Conservation (phyloP, 2,113 vertebrate species). For the Galemys pyrenaicus region DNA sequence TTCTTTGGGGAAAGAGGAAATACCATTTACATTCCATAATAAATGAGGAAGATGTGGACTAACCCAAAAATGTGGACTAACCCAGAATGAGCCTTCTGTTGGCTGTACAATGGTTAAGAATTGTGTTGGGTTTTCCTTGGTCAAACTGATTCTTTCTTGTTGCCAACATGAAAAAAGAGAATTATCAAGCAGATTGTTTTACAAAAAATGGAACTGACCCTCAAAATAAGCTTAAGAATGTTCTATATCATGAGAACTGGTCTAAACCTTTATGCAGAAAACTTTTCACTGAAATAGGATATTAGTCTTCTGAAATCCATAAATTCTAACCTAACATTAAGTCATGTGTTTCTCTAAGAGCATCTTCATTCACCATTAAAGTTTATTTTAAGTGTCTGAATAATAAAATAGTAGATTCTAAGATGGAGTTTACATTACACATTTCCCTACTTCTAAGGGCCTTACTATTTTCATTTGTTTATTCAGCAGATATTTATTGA, state of each 20-base stretch:
- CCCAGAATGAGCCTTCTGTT: conserved; percentile 18
- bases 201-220: background rate
- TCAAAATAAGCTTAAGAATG: conserved; percentile 4
- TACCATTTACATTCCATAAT: conserved; percentile 54
- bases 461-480: conserved; percentile 36
- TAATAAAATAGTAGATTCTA: conserved; percentile 42
- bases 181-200: conserved; percentile 16
- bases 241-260: background rate
- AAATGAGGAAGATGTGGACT: conserved; percentile 8
- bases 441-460: background rate
- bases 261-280: background rate
- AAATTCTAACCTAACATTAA: background rate
- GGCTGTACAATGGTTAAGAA: conserved; percentile 1
- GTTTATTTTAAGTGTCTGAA: conserved; percentile 27
- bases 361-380: conserved; percentile 37
- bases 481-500: conserved; percentile 63
- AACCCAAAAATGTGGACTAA: conserved; percentile 27
- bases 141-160: background rate
- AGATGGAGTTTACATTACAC: conserved; percentile 18
- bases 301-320: background rate
- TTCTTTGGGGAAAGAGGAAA: conserved; percentile 58
- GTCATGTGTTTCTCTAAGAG: conserved; percentile 30
- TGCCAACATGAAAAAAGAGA: conserved; percentile 27
- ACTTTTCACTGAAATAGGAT: conserved; percentile 20
- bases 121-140: background rate